Conservation (phyloP, 2,888 invertebrate genomes). For the Dichetophora obliterata region DNA sequence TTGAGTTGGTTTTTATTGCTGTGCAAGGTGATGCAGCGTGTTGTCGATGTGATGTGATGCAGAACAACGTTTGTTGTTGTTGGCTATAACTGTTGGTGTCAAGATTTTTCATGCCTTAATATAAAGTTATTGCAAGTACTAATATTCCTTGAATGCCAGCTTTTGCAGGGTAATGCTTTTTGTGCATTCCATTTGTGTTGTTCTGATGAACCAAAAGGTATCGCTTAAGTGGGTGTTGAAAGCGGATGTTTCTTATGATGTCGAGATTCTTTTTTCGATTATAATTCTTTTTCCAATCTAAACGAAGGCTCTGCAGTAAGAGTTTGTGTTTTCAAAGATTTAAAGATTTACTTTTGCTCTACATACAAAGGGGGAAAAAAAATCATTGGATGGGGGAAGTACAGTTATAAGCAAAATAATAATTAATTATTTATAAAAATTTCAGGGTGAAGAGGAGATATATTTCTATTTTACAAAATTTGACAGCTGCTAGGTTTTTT, state of each 20-base stretch:
- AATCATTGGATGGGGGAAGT: too few relatives aligned
- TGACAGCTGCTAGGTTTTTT: too few relatives aligned
- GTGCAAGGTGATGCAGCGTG: not conserved
- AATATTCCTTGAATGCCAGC: conserved; percentile 43
- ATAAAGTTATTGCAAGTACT: conserved; percentile 1
- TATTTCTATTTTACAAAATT: too few relatives aligned
- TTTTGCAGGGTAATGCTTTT: conserved; percentile 40
- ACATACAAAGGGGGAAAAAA: too few relatives aligned
- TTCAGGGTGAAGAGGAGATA: too few relatives aligned
- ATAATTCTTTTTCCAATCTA: too few relatives aligned
- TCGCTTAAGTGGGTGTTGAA: conserved; percentile 55
- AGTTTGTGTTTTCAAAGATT: too few relatives aligned
- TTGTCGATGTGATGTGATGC: conserved; percentile 19
- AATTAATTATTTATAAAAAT: too few relatives aligned
- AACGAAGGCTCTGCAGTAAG: too few relatives aligned
- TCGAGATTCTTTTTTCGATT: too few relatives aligned
- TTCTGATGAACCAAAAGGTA: conserved; percentile 40
- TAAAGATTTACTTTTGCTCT: too few relatives aligned
- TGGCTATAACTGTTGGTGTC: conserved; percentile 9
- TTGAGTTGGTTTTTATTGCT: not conserved
- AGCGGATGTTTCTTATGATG: conserved; percentile 45
- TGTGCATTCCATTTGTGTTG: conserved; percentile 25
- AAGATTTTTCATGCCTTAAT: not conserved
- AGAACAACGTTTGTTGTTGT: conserved; percentile 15
- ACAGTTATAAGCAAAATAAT: too few relatives aligned